Base-by-base conservation (phyloP, 2,888 invertebrate species). In the Gisinianus flammeolus region DNA sequence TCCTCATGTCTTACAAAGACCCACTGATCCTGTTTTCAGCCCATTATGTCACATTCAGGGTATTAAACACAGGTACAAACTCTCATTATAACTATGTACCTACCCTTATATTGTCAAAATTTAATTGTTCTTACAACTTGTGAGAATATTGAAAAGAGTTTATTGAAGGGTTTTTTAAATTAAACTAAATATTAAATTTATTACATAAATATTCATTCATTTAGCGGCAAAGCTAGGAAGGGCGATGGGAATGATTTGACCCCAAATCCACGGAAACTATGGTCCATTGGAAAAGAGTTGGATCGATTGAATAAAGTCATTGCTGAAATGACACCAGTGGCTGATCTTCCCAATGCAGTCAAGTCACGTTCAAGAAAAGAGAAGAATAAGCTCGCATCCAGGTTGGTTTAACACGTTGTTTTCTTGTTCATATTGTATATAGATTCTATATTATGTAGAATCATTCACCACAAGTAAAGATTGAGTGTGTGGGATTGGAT, bases 221-320 rank as follows among this genome's bases (percentile, higher is more conserved):
- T 54, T 81, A 93, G 94, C 87, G 94, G 94, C 12, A 96, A 97
- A 88, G 95, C 96, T 62, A 91, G 98, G 79, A 95, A 97, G 88
- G 98, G 98, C 2, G 98, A 98, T 88, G 98, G 98, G 33, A 98
- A 98, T 87, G 97, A 98, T 88, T 90, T 98, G 82, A 97, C 96
- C 0, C 97, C 98, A 0, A 97, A 97, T 89, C 95, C 98, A 31
- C 91, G 93, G 79, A 98, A 98, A 88, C 88, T 98, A 70, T 93
- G 92, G 87, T 91, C 91, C 82, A 97, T 98, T 86, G 98, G 98
- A 8, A 93, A 93, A 86, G 97, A 98, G 88, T 88, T 98, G 86
- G 94, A 96, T 86, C 95, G 96, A 87, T 89, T 98, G 83, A 94
- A 94, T 81, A 91, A 93, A 86, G 92, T 94, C 76, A 98, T 98